Percentiles rank a stretch among this genome's conserved stretches.
Evolutionary conservation across 2,113 vertebrate genomes (phyloP).

Genomic region (Ursus arctos): DNA sequence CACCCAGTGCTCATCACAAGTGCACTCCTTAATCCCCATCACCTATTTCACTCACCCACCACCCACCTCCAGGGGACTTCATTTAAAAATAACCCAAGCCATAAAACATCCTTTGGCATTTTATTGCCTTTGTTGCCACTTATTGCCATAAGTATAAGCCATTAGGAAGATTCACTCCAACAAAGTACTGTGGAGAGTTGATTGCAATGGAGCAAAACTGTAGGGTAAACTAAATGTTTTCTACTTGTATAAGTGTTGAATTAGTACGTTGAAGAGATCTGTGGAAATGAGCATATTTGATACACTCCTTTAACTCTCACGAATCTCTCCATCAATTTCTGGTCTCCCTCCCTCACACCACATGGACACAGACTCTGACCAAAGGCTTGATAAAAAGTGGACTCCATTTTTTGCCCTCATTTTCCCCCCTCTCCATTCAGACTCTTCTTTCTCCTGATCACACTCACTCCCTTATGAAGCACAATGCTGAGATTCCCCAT

Average conservation of each 20-base stretch:
- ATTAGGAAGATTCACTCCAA: slow-evolving; percentile 73
- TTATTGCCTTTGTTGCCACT: slow-evolving; percentile 63
- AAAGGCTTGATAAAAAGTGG: not conserved
- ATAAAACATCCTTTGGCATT: slow-evolving; percentile 49
- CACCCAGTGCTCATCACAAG: not conserved
- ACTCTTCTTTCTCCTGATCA: not conserved
- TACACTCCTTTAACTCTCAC: not conserved
- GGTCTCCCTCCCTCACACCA: not conserved
- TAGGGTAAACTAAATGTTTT: not conserved
- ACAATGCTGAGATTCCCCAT: not conserved
- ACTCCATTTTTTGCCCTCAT: not conserved
- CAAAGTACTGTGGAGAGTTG: slow-evolving; percentile 42
- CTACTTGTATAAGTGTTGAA: slow-evolving; percentile 58
- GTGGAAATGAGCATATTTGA: slow-evolving; percentile 39
- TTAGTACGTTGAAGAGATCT: slow-evolving; percentile 22
- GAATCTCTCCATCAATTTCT: not conserved
- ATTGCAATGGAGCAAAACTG: slow-evolving; percentile 59
- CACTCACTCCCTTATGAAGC: not conserved
- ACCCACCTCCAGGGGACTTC: slow-evolving; percentile 19
- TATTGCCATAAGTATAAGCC: slow-evolving; percentile 54
- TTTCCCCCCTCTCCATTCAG: not conserved
- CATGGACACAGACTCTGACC: not conserved
- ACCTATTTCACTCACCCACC: not conserved
- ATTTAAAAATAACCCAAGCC: slow-evolving; percentile 62
- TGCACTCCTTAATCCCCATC: not conserved